phyloP scores from a whole-genome alignment of 2,113 vertebrate genomes.

The Papio anubis region DNA sequence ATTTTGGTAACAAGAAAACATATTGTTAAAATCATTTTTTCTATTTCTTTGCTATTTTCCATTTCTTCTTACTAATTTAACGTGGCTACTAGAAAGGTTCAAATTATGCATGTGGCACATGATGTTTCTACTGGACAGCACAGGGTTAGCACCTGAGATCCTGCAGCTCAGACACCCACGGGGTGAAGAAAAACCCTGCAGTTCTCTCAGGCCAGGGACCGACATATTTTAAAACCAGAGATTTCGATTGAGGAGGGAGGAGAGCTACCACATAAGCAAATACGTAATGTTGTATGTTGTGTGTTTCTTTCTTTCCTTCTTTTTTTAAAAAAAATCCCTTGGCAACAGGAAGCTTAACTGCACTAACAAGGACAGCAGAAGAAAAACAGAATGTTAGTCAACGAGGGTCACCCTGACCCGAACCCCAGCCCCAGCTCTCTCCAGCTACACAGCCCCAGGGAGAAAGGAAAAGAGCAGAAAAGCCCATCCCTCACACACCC shows the following conservation, averaged over 20 bases:
- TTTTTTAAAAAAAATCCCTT: background rate
- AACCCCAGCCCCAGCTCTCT: background rate
- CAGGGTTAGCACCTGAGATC: background rate
- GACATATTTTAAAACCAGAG: background rate
- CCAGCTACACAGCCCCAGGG: background rate
- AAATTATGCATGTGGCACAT: background rate
- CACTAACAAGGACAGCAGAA: background rate
- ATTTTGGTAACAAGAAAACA: background rate
- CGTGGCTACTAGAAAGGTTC: background rate
- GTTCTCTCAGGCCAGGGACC: background rate
- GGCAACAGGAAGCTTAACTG: conserved; percentile 30
- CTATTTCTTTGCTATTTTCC: background rate
- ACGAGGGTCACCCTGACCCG: conserved; percentile 15
- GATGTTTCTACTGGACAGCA: background rate
- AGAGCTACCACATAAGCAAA: background rate
- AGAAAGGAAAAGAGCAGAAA: background rate
- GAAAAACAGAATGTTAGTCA: background rate
- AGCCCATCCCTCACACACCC: background rate
- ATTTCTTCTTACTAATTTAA: background rate
- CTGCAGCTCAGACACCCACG: background rate
- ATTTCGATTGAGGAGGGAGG: background rate
- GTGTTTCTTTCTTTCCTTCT: background rate
- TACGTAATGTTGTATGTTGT: background rate
- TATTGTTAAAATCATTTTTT: background rate
- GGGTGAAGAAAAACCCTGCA: background rate